Evolutionary conservation across 2,113 vertebrate genomes (phyloP).

Genomic region (Bombycilla garrulus): DNA sequence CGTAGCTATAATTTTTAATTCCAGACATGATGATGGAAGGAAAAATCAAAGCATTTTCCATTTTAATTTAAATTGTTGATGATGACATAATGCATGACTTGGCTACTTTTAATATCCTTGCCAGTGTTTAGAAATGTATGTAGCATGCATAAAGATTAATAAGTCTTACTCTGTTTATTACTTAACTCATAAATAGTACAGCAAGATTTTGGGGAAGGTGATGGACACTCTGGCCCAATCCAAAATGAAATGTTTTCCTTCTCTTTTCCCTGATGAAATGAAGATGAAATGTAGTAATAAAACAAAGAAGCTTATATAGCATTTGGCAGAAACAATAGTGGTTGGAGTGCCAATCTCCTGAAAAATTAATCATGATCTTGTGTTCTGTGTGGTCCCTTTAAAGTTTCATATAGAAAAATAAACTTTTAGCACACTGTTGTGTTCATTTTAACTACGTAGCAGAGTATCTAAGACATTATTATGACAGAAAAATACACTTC

Average conservation of each 20-base stretch:
- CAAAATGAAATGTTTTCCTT: background rate
- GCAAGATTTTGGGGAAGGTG: background rate
- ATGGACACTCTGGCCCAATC: background rate
- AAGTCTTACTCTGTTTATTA: background rate
- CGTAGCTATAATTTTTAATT: conserved; percentile 9
- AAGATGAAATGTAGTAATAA: background rate
- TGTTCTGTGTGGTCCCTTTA: background rate
- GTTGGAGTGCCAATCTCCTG: background rate
- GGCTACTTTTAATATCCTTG: background rate
- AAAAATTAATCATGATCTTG: background rate
- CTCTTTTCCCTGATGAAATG: background rate
- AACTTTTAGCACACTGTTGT: background rate
- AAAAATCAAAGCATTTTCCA: conserved; percentile 25
- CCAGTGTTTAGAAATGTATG: background rate
- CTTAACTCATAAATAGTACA: background rate
- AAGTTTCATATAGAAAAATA: background rate
- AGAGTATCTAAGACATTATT: background rate
- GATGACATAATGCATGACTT: background rate
- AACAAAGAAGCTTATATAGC: background rate
- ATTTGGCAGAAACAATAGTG: background rate
- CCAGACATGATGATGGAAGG: background rate
- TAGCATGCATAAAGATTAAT: background rate
- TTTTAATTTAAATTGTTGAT: conserved; percentile 2
- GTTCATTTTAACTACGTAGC: background rate
- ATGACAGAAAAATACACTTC: background rate